These are phyloP conservation scores for Himalopsyche japonica DNA, from an alignment of 2,888 invertebrate species.

Conservation along the genomic window DNA sequence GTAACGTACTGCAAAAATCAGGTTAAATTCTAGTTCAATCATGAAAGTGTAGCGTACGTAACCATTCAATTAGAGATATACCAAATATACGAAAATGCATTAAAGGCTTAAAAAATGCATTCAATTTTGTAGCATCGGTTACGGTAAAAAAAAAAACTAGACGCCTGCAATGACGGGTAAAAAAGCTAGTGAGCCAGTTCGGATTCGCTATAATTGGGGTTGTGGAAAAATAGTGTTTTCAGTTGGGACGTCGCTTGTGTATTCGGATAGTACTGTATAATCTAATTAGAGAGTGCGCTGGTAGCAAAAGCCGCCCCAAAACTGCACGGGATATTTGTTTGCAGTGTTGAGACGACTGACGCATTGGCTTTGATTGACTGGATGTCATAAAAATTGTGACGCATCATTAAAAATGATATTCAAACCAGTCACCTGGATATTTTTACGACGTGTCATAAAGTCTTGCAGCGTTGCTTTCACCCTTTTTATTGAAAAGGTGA, in stretches of 20 bases:
- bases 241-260: not conserved
- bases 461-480: not conserved
- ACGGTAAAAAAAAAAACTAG: not conserved
- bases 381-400: not conserved
- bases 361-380: not conserved
- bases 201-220: not conserved
- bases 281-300: constrained; percentile 6
- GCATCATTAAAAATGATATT: constrained; percentile 1
- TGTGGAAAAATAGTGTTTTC: not conserved
- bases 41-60: too few species aligned
- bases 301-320: not conserved
- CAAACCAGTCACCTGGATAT: not conserved
- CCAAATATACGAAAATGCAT: not conserved
- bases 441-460: not conserved
- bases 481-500: not conserved
- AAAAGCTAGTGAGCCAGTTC: not conserved
- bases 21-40: too few species aligned
- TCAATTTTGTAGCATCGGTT: not conserved
- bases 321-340: not conserved
- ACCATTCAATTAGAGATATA: too few species aligned
- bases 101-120: not conserved
- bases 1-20: too few species aligned
- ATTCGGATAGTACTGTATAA: not conserved
- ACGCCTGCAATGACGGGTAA: not conserved
- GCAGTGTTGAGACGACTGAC: not conserved